phyloP scores from a whole-genome alignment of 2,888 invertebrate genomes.

The Margaritifera margaritifera region DNA sequence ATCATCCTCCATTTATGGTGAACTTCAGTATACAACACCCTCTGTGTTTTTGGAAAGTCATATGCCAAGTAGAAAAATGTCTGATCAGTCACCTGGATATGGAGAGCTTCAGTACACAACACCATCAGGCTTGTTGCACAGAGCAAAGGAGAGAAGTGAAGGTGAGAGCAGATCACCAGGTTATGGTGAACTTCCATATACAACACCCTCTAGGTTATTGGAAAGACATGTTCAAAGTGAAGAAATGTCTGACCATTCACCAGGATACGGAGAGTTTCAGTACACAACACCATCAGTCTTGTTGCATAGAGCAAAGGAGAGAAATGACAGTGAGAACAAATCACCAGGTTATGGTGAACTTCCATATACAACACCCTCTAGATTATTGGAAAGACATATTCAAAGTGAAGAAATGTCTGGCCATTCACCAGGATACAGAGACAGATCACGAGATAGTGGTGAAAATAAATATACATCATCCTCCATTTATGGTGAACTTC shows the following conservation, averaged over 20 bases:
- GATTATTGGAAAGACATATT: not conserved
- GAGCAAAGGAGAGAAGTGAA: constrained; percentile 14
- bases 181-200: not conserved
- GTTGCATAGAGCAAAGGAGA: not conserved
- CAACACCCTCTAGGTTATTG: not conserved
- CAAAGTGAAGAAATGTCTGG: not conserved
- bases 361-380: not conserved
- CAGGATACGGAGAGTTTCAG: constrained; percentile 12
- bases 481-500: not conserved
- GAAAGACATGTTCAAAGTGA: too few relatives aligned
- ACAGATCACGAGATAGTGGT: too few relatives aligned
- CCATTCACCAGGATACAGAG: not conserved
- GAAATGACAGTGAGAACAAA: too few relatives aligned
- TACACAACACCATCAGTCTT: constrained; percentile 8
- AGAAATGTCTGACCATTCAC: not conserved
- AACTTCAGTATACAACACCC: constrained; percentile 12
- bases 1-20: not conserved
- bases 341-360: not conserved
- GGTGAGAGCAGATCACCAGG: not conserved
- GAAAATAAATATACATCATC: too few relatives aligned
- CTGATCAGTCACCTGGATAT: not conserved
- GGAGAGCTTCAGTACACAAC: constrained; percentile 17
- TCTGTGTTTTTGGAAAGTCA: too few relatives aligned
- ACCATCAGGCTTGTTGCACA: constrained; percentile 22
- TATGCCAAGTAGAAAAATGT: too few relatives aligned